Conservation (phyloP, 2,888 invertebrate genomes). For the Lepas anatifera region DNA sequence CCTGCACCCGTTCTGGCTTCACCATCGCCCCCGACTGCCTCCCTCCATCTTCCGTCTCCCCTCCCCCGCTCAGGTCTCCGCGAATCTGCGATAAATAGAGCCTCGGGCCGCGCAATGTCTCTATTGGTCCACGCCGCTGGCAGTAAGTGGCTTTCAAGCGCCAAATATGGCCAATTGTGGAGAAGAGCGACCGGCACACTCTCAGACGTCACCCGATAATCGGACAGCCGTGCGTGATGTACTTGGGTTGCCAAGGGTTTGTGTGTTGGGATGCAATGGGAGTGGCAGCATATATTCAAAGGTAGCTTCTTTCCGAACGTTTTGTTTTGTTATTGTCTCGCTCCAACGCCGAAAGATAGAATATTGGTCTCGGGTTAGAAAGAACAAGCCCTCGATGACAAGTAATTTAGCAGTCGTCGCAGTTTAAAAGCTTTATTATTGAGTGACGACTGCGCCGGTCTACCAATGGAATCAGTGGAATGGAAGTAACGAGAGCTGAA, state of each 20-base stretch:
- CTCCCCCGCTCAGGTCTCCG: neutral
- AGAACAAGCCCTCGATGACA: too few relatives aligned
- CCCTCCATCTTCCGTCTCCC: neutral
- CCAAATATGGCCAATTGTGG: constrained; percentile 6
- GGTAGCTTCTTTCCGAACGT: too few relatives aligned
- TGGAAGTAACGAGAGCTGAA: neutral
- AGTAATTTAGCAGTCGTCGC: neutral
- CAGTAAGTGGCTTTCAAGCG: constrained; percentile 2
- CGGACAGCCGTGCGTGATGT: too few relatives aligned
- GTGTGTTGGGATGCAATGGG: too few relatives aligned
- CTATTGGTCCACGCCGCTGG: neutral
- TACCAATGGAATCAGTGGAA: neutral
- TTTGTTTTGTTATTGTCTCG: too few relatives aligned
- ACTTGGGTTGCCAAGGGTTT: too few relatives aligned
- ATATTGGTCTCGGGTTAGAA: too few relatives aligned
- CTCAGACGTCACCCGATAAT: neutral
- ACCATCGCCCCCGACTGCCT: neutral
- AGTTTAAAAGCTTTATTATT: neutral
- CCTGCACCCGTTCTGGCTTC: too few relatives aligned
- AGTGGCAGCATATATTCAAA: too few relatives aligned
- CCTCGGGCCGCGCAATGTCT: neutral
- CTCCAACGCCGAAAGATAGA: too few relatives aligned
- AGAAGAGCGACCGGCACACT: neutral
- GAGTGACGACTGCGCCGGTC: neutral
- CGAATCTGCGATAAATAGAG: neutral